Percentiles rank a stretch among this genome's conserved stretches.
These are phyloP conservation scores for Glyphotaelius pellucidus DNA, from an alignment of 2,888 invertebrate species.

Conservation along the genomic window DNA sequence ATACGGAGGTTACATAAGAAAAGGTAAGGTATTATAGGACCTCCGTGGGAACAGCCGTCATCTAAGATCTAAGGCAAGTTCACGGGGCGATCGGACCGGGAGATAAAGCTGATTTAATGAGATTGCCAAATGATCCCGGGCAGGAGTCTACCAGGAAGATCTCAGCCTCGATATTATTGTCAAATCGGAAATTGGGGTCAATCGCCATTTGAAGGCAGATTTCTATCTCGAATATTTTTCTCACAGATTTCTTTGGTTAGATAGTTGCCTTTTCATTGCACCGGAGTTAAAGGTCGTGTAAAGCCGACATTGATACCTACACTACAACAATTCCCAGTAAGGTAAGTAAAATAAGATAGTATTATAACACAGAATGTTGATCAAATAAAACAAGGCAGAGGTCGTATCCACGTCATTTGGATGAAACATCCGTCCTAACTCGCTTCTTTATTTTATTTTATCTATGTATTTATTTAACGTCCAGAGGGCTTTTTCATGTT, in stretches of 20 bases:
- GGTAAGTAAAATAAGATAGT: too few species aligned
- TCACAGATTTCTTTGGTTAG: conserved; percentile 2
- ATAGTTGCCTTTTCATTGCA: background rate
- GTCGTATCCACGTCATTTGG: too few species aligned
- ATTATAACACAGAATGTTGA: too few species aligned
- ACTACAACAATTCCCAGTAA: too few species aligned
- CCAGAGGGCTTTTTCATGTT: too few species aligned
- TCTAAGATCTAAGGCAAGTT: background rate
- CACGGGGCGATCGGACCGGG: background rate
- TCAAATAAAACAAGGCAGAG: too few species aligned
- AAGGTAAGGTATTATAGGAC: background rate
- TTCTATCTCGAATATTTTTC: background rate
- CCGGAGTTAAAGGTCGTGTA: background rate
- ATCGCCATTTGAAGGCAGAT: conserved; percentile 13
- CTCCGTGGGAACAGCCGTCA: background rate
- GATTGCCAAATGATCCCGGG: conserved; percentile 27
- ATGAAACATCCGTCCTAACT: too few species aligned
- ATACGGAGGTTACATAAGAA: too few species aligned
- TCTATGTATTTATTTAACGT: too few species aligned
- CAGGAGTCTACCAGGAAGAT: conserved; percentile 3
- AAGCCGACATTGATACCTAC: background rate
- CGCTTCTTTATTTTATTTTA: too few species aligned
- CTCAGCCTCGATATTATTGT: conserved; percentile 31
- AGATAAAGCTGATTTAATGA: conserved; percentile 19
- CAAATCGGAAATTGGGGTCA: conserved; percentile 34